Base-by-base conservation (phyloP, 2,888 invertebrate genomes). In the Torymus auratus region DNA sequence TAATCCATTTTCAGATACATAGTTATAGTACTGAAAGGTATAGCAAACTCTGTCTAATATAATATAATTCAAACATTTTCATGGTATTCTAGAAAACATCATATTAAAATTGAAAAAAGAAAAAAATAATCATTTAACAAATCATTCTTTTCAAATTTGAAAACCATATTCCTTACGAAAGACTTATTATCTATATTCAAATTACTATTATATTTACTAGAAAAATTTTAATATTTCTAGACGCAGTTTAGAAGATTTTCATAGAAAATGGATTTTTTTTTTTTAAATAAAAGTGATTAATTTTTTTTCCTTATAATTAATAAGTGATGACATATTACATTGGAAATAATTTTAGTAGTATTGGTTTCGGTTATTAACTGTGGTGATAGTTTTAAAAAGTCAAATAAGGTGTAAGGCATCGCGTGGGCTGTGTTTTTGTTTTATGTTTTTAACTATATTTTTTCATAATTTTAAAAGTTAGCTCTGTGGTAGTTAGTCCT, bases 351-450 rank as follows among this genome's bases (percentile, higher is more conserved):
- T 70, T 58, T 71, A 23, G 52, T 76, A 55, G 68, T 80, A 78
- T 55, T 69, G 81, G 77, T 73, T 68, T 50, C 50, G 50, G 23
- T 64, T 65, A 69, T 72, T 76, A 80, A 76, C 72, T 72, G 61
- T 72, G 23, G n/a, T 70, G 2, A 52, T 60, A 15, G 91, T 65
- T 56, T 53, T n/a, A 53, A 60, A 72, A 64, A 55, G 12, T 61
- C 7, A 68, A 55, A 77, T 64, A 28, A 78, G 78, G 72, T 74
- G 23, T 61, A 74, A 75, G 78, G 71, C 74, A 77, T 76, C 23
- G 23, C 56, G 4, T 78, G 70, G 53, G 5, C 41, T n/a, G 55
- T 64, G 62, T 70, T 76, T 78, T 80, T 70, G 41, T 74, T 71
- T 71, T 71, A 17, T 62, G 60, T 56, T 79, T 82, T 56, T 76